Conservation (phyloP, 2,797 vertebrate species). For the Lindbergichthys nudifrons region DNA sequence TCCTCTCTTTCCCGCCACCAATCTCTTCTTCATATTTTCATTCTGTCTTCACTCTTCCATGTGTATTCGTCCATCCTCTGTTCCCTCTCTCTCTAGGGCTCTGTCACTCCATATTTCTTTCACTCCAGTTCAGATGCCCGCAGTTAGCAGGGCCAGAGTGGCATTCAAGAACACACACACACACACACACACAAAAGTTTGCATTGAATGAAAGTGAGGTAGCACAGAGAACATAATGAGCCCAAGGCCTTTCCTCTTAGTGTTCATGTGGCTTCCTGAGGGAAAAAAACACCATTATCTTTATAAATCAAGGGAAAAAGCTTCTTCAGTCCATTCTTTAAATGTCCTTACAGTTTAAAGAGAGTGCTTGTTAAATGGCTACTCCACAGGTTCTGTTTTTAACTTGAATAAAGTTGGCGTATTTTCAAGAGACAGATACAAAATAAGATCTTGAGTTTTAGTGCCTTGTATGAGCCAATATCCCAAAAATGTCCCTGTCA, state of each 20-base stretch:
- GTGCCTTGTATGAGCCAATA: constrained; percentile 5
- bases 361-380: background rate
- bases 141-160: constrained; percentile 49
- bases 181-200: constrained; percentile 5
- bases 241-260: background rate
- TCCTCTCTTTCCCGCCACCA: constrained; percentile 3
- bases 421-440: background rate
- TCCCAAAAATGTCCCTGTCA: background rate
- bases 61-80: constrained; percentile 8
- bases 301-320: background rate
- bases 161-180: constrained; percentile 54
- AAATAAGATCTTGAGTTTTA: constrained; percentile 25
- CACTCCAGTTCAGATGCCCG: constrained; percentile 67
- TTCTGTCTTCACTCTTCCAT: constrained; percentile 4
- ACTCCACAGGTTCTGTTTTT: no score
- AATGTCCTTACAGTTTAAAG: background rate
- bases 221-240: constrained; percentile 15
- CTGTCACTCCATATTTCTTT: constrained; percentile 73
- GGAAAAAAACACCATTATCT: background rate
- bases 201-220: constrained; percentile 21
- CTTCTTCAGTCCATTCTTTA: background rate
- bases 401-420: background rate
- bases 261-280: background rate
- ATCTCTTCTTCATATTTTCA: constrained; percentile 15
- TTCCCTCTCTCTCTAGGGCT: constrained; percentile 49